Evolutionary conservation across 2,797 vertebrate genomes (phyloP), one percentile per base, ranked within the genome.

Genomic region (Nyctibius grandis): DNA sequence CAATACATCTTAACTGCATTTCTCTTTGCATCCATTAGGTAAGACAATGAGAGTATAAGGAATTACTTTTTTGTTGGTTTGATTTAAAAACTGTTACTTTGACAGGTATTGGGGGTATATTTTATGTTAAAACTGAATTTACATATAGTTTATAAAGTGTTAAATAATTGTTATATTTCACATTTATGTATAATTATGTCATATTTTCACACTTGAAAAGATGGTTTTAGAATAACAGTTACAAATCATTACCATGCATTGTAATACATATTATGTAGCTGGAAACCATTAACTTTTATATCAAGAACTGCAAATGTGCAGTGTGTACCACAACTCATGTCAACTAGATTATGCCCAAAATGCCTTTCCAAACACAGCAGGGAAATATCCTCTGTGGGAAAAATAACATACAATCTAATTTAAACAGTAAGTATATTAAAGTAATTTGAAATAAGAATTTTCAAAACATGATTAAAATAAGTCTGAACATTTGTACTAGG

Each of bases 141-240:
- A 57, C 3, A 42, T 31, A 13, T 45, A 48, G 21, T 54, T 69
- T 68, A 42, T 65, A 33, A 70, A 38, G 18, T 45, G 6, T 61
- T 61, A 82, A 77, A 67, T 16, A 60, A 68, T 44, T 68, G 1
- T 23, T 45, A 26, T 33, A 40, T 64, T 65, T 82, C 69, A 20
- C 1, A 2, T 34, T 72, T 42, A 23, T 17, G 2, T 34, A 60
- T n/a, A 81, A 57, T 57, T 48, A 42, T 15, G 1, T 18, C 34
- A 14, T 67, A 50, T 51, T 83, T 57, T 70, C 40, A 54, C 21
- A 70, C 6, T 38, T 69, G 3, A 59, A 69, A 67, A 83, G 0
- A 26, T 21, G 0, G 1, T 5, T 76, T 81, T 47, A 33, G 12
- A 77, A 25, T 38, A 70, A 33, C 0, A 0, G 7, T 70, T 86